Evolutionary conservation across 92 coral and sea anemone genomes (phyloP), one percentile per base, ranked within the genome.

Genomic region (Pocillopora grandis): DNA sequence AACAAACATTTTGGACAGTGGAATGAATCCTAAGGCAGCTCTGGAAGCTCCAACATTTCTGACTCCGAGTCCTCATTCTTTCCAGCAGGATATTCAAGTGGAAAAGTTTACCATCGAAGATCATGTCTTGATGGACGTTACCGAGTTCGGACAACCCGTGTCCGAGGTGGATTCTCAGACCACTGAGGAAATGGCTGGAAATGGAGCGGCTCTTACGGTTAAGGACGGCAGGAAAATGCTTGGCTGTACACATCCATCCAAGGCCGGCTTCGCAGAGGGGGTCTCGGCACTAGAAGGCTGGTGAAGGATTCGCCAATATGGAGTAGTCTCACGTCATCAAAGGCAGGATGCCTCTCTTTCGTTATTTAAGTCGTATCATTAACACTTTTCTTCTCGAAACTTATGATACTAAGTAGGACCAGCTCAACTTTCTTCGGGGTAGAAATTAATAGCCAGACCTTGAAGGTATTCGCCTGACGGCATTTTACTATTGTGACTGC

Each of bases 241-340:
- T 49, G 98, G 98, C 23, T 89, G 98, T 65, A 87, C 92, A 59
- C 91, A 90, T 56, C 93, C 98, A 3, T 80, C 83, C 20, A 77
- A 86, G 16, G 92, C 86, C 71, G 98, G 98, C 18, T 81, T 86
- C 68, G 98, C 98, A 8, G 98, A 95, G 73, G 92, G 98, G 0
- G 82, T 76, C 13, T 19, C 59, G 58, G 86, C 63, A 16, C 60
- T 82, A 1, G 55, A 72, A 27, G 62, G 56, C 36, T 82, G 35
- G 37, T 23, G 15, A 20, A 60, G 9, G 33, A 58, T 19, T 27
- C 31, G 7, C 13, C 61, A 33, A 49, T 37, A 20, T 10, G 55
- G 33, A 20, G 9, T 16, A 14, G 5, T 31, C 60, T 76, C 31
- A 10, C 21, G 17, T 58, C 31, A 60, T 5, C 62, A 59, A 59